Evolutionary conservation across 1,140 invertebrate species (phyloP).

Genomic region (Calosoma granatense): DNA sequence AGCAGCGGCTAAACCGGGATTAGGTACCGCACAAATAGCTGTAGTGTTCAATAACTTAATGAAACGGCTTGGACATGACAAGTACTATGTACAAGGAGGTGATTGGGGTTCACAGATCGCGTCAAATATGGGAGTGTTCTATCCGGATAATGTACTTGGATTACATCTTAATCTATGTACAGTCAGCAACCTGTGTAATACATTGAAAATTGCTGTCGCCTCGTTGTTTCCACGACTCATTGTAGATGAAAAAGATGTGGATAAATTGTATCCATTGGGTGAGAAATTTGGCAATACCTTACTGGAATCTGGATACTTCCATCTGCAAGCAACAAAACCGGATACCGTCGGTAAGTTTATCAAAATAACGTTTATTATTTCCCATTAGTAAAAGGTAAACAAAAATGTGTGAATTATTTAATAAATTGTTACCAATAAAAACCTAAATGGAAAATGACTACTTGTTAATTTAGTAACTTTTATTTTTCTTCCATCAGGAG

Average conservation of each 20-base stretch:
- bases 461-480: too few relatives aligned
- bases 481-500: conserved; percentile 33
- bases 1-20: conserved; percentile 48
- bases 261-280: conserved; percentile 50
- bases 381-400: conserved; percentile 26
- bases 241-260: conserved; percentile 40
- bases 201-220: conserved; percentile 44
- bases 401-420: background rate
- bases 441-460: background rate
- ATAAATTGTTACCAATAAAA: background rate
- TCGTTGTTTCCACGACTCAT: conserved; percentile 43
- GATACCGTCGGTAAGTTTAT: conserved; percentile 67
- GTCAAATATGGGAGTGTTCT: conserved; percentile 49
- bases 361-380: background rate
- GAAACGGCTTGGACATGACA: conserved; percentile 61
- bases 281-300: conserved; percentile 39
- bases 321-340: conserved; percentile 83
- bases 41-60: conserved; percentile 80
- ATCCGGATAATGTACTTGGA: conserved; percentile 56
- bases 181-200: conserved; percentile 28
- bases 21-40: conserved; percentile 51
- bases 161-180: conserved; percentile 59
- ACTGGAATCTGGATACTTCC: conserved; percentile 65
- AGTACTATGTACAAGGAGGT: conserved; percentile 77
- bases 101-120: conserved; percentile 68